Percentiles rank a stretch among this genome's conserved stretches.
phyloP scores from a whole-genome alignment of 2,113 vertebrate genomes.

The Oenanthe melanoleuca region DNA sequence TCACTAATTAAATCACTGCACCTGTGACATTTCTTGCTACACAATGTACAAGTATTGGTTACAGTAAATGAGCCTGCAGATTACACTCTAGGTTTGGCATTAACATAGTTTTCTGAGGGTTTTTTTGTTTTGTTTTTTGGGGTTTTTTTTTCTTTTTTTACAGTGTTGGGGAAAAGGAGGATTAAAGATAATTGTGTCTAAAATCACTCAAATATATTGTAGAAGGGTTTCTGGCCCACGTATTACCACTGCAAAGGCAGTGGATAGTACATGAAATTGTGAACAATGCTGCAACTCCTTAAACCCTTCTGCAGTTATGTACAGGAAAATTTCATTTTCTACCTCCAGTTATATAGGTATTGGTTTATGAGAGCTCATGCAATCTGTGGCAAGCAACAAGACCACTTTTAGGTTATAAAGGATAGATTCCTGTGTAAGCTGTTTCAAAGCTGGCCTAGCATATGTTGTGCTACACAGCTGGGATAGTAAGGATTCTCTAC shows the following conservation, averaged over 20 bases:
- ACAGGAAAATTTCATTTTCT: not conserved
- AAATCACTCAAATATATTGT: not conserved
- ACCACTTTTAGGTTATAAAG: not conserved
- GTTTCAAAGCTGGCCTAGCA: not conserved
- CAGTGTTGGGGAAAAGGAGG: rapidly evolving
- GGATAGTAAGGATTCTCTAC: not conserved
- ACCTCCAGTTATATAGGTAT: not conserved
- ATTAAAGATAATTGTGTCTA: not conserved
- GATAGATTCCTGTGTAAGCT: not conserved
- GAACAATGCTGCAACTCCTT: not conserved
- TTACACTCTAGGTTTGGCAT: not conserved
- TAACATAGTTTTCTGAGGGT: rapidly evolving
- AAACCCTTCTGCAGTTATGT: not conserved
- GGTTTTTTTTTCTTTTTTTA: not conserved
- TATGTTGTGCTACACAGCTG: not conserved
- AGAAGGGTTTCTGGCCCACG: not conserved
- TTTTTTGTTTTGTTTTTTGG: not conserved
- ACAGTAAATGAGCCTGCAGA: not conserved
- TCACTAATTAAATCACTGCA: not conserved
- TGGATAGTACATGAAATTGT: not conserved
- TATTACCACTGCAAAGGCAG: not conserved
- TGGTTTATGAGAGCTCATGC: not conserved
- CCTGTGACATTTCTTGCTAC: not conserved
- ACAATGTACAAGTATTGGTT: not conserved
- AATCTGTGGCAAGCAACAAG: not conserved